Conservation (phyloP, 2,888 invertebrate species). For the Lymantria dispar region DNA sequence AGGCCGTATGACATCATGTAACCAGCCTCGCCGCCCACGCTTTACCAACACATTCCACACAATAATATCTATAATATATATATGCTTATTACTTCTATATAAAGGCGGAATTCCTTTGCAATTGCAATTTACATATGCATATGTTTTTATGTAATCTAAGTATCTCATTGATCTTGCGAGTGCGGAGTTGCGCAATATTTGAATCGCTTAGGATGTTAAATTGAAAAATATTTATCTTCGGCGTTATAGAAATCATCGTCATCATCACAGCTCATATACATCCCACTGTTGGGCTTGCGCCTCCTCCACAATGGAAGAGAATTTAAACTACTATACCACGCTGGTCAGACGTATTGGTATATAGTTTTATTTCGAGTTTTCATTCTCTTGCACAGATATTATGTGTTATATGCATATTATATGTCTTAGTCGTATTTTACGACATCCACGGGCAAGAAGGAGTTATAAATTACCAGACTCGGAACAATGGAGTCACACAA, state of each 20-base stretch:
- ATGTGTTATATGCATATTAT: too few relatives aligned
- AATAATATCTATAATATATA: not conserved
- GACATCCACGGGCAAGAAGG: too few relatives aligned
- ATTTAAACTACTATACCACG: too few relatives aligned
- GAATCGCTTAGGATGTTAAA: not conserved
- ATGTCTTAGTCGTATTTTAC: too few relatives aligned
- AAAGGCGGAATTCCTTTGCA: conserved; percentile 14
- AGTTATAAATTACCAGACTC: too few relatives aligned
- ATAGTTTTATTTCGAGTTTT: too few relatives aligned
- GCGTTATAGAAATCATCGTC: not conserved
- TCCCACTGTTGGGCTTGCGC: too few relatives aligned
- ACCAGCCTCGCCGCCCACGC: conserved; percentile 49
- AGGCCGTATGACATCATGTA: conserved; percentile 54
- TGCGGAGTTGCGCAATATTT: conserved; percentile 15
- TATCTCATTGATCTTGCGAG: conserved; percentile 28
- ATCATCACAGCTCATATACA: too few relatives aligned
- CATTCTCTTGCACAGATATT: too few relatives aligned
- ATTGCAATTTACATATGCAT: not conserved
- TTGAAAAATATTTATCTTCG: not conserved
- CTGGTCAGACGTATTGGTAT: too few relatives aligned
- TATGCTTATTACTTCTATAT: conserved; percentile 9
- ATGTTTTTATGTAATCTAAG: conserved; percentile 24
- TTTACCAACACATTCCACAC: conserved; percentile 8
- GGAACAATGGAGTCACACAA: too few relatives aligned
- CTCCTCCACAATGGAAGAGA: too few relatives aligned